Evolutionary conservation across 2,888 invertebrate genomes (phyloP).

Genomic region (Calliphora vomitoria): DNA sequence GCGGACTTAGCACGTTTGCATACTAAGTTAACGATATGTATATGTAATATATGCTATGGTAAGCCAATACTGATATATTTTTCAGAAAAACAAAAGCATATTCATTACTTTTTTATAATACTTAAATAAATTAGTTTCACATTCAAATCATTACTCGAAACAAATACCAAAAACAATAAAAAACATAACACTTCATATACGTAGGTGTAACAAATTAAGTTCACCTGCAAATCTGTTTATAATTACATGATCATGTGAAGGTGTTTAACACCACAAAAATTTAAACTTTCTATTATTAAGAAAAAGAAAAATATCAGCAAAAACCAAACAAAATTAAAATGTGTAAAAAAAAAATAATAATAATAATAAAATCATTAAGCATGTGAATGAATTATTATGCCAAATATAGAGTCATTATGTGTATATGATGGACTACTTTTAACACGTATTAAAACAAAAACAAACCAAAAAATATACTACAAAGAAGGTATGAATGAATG

Average conservation of each 20-base stretch:
- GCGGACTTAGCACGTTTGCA: too few species aligned
- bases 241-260: slow-evolving; percentile 61
- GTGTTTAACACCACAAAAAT: slow-evolving; percentile 50
- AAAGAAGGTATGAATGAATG: neutral
- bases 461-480: neutral
- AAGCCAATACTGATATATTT: too few species aligned
- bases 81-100: neutral
- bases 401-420: slow-evolving; percentile 52
- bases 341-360: slow-evolving; percentile 32
- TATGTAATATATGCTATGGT: too few species aligned
- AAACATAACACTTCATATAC: neutral
- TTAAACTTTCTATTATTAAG: slow-evolving; percentile 48
- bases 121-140: too few species aligned
- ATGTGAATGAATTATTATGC: slow-evolving; percentile 53
- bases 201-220: slow-evolving; percentile 35
- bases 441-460: neutral
- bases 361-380: slow-evolving; percentile 43
- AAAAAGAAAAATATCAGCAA: neutral
- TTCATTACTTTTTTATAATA: neutral
- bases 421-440: neutral
- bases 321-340: slow-evolving; percentile 27
- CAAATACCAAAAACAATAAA: neutral
- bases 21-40: too few species aligned
- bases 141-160: neutral
- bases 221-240: slow-evolving; percentile 45